These are phyloP conservation scores for Balaeniceps rex DNA, from an alignment of 2,113 vertebrate genomes.

Conservation along the genomic window DNA sequence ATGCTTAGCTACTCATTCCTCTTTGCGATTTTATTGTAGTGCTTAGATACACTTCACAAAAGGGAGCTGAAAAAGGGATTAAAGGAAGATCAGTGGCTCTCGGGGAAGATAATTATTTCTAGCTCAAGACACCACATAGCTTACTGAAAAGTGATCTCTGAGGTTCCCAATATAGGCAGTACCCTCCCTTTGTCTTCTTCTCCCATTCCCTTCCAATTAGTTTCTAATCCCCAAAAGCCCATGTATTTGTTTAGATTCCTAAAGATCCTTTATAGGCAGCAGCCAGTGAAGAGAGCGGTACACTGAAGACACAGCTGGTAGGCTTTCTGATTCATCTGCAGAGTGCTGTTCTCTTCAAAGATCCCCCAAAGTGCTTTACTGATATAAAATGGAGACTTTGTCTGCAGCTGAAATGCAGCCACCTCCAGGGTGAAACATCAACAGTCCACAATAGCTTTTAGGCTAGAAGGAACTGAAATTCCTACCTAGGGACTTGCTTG, in stretches of 20 bases:
- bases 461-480: background rate
- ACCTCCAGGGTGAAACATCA: background rate
- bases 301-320: background rate
- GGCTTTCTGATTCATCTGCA: background rate
- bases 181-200: background rate
- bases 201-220: background rate
- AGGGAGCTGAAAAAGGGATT: constrained; percentile 11
- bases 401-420: background rate
- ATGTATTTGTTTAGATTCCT: background rate
- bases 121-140: background rate
- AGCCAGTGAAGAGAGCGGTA: background rate
- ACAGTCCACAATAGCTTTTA: background rate
- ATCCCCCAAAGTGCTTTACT: background rate
- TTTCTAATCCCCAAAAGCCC: background rate
- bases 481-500: background rate
- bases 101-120: constrained; percentile 29
- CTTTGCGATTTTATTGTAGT: background rate
- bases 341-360: background rate
- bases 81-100: constrained; percentile 20
- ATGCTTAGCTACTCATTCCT: background rate
- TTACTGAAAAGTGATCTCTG: background rate
- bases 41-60: background rate
- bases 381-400: background rate
- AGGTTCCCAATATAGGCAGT: background rate
- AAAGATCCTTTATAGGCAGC: background rate